Evolutionary conservation across 2,888 invertebrate species (phyloP).

Genomic region (Achlya flavicornis): DNA sequence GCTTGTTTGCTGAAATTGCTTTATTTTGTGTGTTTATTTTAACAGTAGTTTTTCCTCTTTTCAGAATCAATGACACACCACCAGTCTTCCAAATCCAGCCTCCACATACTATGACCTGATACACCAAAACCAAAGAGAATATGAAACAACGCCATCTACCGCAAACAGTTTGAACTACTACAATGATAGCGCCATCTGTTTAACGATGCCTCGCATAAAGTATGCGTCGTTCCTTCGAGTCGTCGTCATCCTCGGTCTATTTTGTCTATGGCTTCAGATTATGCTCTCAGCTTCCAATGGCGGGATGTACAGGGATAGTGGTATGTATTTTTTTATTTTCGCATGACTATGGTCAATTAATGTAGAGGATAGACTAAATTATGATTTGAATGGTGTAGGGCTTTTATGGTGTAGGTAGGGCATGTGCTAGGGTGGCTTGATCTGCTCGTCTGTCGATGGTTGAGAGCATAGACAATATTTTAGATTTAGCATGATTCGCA

Average conservation of each 20-base stretch:
- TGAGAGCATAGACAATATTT: background rate
- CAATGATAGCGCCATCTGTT: slow-evolving; percentile 41
- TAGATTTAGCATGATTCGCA: too few relatives aligned
- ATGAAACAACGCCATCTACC: slow-evolving; percentile 42
- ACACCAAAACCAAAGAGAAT: slow-evolving; percentile 13
- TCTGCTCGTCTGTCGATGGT: slow-evolving; percentile 1
- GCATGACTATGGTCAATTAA: background rate
- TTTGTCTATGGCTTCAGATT: slow-evolving; percentile 77
- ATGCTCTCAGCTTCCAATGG: slow-evolving; percentile 70
- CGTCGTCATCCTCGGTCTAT: slow-evolving; percentile 67
- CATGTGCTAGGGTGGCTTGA: background rate
- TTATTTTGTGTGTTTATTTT: too few relatives aligned
- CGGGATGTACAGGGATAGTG: slow-evolving; percentile 64
- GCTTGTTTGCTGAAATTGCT: too few relatives aligned
- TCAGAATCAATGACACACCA: background rate
- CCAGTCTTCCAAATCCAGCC: background rate
- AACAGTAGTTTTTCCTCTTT: slow-evolving; percentile 8
- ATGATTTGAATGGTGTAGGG: slow-evolving; percentile 1
- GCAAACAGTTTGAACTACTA: slow-evolving; percentile 31
- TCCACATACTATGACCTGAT: slow-evolving; percentile 10
- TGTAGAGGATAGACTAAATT: too few relatives aligned
- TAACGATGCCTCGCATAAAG: slow-evolving; percentile 76
- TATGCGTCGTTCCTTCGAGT: slow-evolving; percentile 74
- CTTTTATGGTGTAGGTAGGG: background rate
- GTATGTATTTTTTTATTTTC: slow-evolving; percentile 40